These are phyloP conservation scores for Ephestia elutella DNA, from an alignment of 1,140 invertebrate genomes.

Conservation along the genomic window DNA sequence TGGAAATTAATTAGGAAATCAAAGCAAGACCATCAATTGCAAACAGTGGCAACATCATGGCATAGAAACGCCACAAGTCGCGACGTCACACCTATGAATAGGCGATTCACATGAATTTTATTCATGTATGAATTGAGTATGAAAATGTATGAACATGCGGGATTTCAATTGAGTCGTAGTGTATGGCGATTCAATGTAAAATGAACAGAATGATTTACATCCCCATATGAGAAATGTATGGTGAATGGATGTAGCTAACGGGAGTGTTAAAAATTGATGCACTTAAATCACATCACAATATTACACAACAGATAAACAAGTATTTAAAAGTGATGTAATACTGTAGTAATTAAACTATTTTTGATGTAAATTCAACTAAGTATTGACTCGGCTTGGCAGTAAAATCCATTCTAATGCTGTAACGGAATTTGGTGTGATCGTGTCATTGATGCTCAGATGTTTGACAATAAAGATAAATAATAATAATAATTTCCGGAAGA, in stretches of 20 bases:
- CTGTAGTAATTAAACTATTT: no score
- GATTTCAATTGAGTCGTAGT: not conserved
- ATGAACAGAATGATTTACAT: slow-evolving; percentile 1
- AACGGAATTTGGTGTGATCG: no score
- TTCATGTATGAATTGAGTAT: slow-evolving; percentile 3
- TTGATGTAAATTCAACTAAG: no score
- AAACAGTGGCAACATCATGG: not conserved
- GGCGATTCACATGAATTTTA: slow-evolving; percentile 1
- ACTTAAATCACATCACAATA: not conserved
- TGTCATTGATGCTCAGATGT: no score
- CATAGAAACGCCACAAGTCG: not conserved
- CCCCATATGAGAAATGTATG: not conserved
- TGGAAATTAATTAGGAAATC: no score
- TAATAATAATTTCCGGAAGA: no score
- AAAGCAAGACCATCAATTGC: no score
- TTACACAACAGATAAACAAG: no score
- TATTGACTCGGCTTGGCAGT: no score
- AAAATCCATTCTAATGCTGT: no score
- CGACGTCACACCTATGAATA: not conserved
- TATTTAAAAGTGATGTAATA: no score
- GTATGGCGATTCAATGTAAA: not conserved
- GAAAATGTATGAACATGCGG: slow-evolving; percentile 1
- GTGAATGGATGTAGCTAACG: not conserved
- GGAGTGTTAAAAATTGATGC: not conserved
- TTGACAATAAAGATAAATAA: no score